These are phyloP conservation scores for Anticlea derivata DNA, from an alignment of 2,888 invertebrate species.

Conservation along the genomic window DNA sequence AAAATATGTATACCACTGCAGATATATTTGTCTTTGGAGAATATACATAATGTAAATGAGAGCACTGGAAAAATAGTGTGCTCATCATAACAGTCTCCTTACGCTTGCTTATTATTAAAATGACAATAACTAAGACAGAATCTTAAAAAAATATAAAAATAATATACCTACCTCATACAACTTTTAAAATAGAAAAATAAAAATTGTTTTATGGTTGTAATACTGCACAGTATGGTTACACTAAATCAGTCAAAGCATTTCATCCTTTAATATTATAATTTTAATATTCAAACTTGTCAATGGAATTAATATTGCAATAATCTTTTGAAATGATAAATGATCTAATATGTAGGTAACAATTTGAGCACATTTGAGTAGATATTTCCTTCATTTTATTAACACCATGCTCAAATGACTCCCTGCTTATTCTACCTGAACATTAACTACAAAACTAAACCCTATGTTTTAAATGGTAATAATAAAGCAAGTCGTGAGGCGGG, in stretches of 20 bases:
- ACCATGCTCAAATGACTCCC: constrained; percentile 62
- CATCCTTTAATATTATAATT: constrained; percentile 46
- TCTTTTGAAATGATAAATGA: constrained; percentile 12
- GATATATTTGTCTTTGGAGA: constrained; percentile 39
- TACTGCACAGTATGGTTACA: constrained; percentile 78
- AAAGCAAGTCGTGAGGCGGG: constrained; percentile 84
- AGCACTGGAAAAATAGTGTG: constrained; percentile 42
- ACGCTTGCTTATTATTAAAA: constrained; percentile 52
- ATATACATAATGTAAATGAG: constrained; percentile 31
- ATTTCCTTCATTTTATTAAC: constrained; percentile 37
- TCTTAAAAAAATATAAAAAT: constrained; percentile 75
- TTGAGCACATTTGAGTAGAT: constrained; percentile 59
- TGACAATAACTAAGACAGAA: constrained; percentile 51
- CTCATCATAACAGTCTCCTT: constrained; percentile 51
- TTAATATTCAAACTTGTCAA: constrained; percentile 18
- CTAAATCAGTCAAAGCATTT: constrained; percentile 79
- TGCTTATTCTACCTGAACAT: constrained; percentile 60
- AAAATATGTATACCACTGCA: constrained; percentile 38
- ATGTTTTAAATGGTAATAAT: constrained; percentile 81
- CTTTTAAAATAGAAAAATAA: constrained; percentile 75
- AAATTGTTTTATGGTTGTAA: constrained; percentile 70
- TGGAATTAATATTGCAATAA: constrained; percentile 26
- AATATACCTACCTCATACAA: constrained; percentile 72
- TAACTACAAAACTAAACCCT: constrained; percentile 72
- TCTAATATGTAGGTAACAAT: constrained; percentile 45